Percentiles rank a stretch among this genome's conserved stretches.
phyloP scores from a whole-genome alignment of 1,140 invertebrate species.

The Diploscapter pachys region DNA sequence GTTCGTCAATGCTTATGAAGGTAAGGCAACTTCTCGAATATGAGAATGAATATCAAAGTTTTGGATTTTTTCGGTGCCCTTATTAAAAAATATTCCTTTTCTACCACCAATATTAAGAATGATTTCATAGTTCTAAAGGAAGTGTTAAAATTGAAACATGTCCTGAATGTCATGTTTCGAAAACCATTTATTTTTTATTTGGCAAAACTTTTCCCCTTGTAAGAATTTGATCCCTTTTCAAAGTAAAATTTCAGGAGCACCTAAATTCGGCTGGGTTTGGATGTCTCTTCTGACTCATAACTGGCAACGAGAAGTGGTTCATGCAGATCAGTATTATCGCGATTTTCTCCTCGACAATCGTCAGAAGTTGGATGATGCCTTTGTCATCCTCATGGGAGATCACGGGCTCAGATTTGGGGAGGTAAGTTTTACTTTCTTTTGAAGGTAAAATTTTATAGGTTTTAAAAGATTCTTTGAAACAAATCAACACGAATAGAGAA shows the following conservation, averaged over 20 bases:
- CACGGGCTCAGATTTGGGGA: conserved; percentile 34
- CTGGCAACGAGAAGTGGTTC: conserved; percentile 11
- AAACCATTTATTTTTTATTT: no score
- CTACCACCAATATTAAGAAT: no score
- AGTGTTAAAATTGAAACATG: no score
- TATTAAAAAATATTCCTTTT: no score
- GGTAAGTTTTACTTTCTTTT: not conserved
- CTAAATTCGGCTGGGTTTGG: conserved; percentile 31
- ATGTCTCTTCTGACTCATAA: conserved; percentile 21
- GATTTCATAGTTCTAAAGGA: no score
- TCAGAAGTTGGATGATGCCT: conserved; percentile 27
- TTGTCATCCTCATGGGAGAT: conserved; percentile 36
- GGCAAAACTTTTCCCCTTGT: no score
- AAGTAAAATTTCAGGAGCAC: conserved; percentile 14
- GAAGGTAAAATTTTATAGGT: no score
- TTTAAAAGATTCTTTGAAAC: no score
- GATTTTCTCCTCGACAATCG: conserved; percentile 11
- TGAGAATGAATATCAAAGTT: not conserved
- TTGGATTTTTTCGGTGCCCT: no score
- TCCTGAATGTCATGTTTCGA: no score
- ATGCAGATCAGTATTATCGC: conserved; percentile 17
- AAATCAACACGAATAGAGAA: no score
- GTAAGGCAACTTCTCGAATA: not conserved
- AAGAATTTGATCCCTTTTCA: not conserved
- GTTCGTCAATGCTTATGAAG: conserved; percentile 29